Conservation (phyloP, 2,797 vertebrate species). For the Sebastes jordani region DNA sequence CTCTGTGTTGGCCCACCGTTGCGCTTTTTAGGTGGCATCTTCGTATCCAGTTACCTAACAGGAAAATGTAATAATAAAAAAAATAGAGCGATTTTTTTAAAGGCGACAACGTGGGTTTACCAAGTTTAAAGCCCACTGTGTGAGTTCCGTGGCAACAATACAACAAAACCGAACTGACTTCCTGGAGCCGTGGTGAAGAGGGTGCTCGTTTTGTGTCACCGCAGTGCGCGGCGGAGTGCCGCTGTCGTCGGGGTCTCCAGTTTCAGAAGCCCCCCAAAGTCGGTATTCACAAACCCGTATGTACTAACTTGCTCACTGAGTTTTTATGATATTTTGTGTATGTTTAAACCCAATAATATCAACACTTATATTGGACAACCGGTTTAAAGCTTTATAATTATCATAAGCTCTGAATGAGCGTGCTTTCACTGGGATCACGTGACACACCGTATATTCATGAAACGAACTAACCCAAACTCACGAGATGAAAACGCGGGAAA, state of each 20-base stretch:
- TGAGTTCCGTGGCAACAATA: constrained; percentile 57
- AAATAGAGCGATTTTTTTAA: background rate
- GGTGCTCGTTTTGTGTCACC: constrained; percentile 35
- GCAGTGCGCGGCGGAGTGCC: background rate
- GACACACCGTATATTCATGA: background rate
- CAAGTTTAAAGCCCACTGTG: constrained; percentile 65
- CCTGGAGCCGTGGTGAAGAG: constrained; percentile 38
- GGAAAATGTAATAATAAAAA: background rate
- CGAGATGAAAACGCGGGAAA: constrained; percentile 77
- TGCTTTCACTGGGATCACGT: background rate
- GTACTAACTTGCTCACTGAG: fast-evolving
- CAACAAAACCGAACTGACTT: constrained; percentile 58
- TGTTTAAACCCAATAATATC: fast-evolving
- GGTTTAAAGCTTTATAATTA: fast-evolving
- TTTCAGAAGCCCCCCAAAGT: background rate
- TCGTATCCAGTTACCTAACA: background rate
- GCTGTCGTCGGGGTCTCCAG: background rate
- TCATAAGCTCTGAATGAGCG: fast-evolving
- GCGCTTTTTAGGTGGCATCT: constrained; percentile 79
- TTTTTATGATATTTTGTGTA: fast-evolving
- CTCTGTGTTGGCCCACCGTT: constrained; percentile 56
- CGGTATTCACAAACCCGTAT: background rate
- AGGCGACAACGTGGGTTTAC: background rate
- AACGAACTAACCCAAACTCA: constrained; percentile 60
- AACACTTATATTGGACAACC: fast-evolving